Base-by-base conservation (phyloP, 1,140 invertebrate genomes). In the Kradibia gibbosae region DNA sequence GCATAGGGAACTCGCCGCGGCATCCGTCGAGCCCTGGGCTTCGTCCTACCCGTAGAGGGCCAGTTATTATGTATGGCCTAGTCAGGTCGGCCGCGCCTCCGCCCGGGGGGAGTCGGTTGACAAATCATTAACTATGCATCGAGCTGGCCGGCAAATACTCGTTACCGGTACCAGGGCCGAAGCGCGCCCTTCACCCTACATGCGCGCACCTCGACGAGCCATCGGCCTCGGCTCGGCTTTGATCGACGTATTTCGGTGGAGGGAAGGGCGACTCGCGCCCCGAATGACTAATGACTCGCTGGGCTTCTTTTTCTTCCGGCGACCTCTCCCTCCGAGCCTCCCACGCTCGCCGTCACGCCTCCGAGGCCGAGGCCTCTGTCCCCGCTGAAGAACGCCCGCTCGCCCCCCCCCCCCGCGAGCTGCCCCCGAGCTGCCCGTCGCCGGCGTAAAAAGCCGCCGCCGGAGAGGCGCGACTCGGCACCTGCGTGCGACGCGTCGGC, bases 61-160 rank as follows among this genome's bases (percentile, higher is more conserved):
- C 82, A 86, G 87, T 89, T 89, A 90, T 91, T 89, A 91, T 88
- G 86, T 88, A 89, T 88, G 88, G 85, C 86, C 89, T 88, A 90
- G 89, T 89, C 86, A 87, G 65, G 76, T 70, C 85, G 85, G 87
- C 86, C 25, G 78, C 77, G 48, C 62, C 62, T 60, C 86, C 87
- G 83, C 84, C 17, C 28, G 83, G 83, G 84, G 85, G 78, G 86
- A 76, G 85, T 88, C 70, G 83, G 89, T 91, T 91, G 90, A 91
- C 91, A 91, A 91, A 91, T 91, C 91, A 91, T 91, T 91, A 91
- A 90, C 90, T 91, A 91, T 91, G 91, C 90, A 90, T 91, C 91
- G 89, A 91, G 89, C 88, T 85, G 86, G 85, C 89, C 89, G 88
- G 91, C 90, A 91, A 91, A 91, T 91, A 91, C 90, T 91, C 91